Base-by-base conservation (phyloP, 2,113 vertebrate genomes). In the Nipponia nippon region DNA sequence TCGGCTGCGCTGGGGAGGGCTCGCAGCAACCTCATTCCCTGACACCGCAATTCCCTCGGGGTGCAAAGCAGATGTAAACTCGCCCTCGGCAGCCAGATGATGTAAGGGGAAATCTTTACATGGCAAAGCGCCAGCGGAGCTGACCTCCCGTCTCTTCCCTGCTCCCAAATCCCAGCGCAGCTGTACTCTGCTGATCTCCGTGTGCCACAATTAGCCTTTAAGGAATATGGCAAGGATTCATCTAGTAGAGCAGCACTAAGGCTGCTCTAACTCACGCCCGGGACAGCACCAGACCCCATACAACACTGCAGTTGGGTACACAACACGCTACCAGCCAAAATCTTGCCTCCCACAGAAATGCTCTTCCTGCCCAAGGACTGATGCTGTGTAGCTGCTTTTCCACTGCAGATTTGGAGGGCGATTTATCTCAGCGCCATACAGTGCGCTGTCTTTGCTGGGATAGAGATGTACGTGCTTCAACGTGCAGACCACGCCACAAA, bases 91-190 rank as follows among this genome's bases (percentile, higher is more conserved):
- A 92, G 96, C 92, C 93, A 93, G 95, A 89, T 96, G 89, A 97
- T 94, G 96, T 93, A 93, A 95, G 75, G 94, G 96, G 92, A 96
- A 96, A 96, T 96, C 92, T 94, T 90, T 84, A 89, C 83, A 85
- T 92, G 91, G 96, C 96, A 83, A 83, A 85, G 85, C 1, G 90
- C 94, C 94, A 97, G 86, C 3, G 2, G 87, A 96, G 86, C 94
- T 97, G 96, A 95, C 95, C 95, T 96, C 89, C 88, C 13, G 34
- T 92, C 92, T 95, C 89, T 97, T 91, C 92, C 86, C 88, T 20
- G 87, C 90, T 95, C 96, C 96, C 90, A 97, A 96, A 97, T 93
- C 95, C 97, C 97, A 97, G 95, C 1, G 32, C 94, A 96, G 96
- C 96, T 97, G 97, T 94, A 92, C 83, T 90, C 46, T 7, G 80